Percentiles rank a stretch among this genome's conserved stretches.
phyloP scores from a whole-genome alignment of 2,888 invertebrate species.

The Drosophila austrosaltans region DNA sequence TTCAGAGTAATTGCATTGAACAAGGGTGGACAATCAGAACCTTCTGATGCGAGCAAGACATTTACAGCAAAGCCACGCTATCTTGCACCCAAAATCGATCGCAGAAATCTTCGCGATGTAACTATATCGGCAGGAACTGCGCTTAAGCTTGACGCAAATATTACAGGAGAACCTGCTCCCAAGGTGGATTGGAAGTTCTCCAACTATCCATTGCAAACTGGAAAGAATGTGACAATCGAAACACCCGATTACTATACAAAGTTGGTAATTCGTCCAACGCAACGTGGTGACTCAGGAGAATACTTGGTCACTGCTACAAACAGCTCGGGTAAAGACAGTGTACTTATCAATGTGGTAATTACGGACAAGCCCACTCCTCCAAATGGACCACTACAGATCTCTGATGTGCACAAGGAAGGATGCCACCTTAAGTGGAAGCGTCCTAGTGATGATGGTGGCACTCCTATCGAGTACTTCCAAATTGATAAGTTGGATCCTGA shows the following conservation, averaged over 20 bases:
- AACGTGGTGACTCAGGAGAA: constrained; percentile 92
- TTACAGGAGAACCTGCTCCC: constrained; percentile 98
- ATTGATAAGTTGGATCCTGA: constrained; percentile 97
- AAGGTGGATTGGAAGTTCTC: constrained; percentile 96
- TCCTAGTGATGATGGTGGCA: constrained; percentile 97
- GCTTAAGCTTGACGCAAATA: constrained; percentile 95
- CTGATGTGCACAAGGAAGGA: constrained; percentile 96
- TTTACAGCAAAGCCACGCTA: constrained; percentile 94
- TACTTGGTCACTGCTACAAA: constrained; percentile 94
- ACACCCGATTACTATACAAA: constrained; percentile 95
- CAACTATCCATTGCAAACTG: constrained; percentile 88
- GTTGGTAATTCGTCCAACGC: constrained; percentile 91
- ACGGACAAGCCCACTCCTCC: constrained; percentile 95
- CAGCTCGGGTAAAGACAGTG: constrained; percentile 93
- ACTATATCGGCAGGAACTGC: constrained; percentile 96
- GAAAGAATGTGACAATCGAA: constrained; percentile 91
- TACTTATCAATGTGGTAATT: constrained; percentile 91
- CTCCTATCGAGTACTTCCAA: constrained; percentile 97
- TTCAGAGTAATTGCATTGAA: constrained; percentile 98
- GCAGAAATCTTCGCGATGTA: constrained; percentile 94
- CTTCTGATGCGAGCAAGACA: constrained; percentile 93
- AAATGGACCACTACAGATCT: constrained; percentile 94
- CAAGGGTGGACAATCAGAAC: constrained; percentile 96
- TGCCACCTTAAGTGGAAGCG: constrained; percentile 98
- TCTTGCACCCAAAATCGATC: constrained; percentile 97